A percentile compares a stretch with the other conserved stretches of the same genome.
phyloP scores from a whole-genome alignment of 2,113 vertebrate genomes.

The Panurus biarmicus region DNA sequence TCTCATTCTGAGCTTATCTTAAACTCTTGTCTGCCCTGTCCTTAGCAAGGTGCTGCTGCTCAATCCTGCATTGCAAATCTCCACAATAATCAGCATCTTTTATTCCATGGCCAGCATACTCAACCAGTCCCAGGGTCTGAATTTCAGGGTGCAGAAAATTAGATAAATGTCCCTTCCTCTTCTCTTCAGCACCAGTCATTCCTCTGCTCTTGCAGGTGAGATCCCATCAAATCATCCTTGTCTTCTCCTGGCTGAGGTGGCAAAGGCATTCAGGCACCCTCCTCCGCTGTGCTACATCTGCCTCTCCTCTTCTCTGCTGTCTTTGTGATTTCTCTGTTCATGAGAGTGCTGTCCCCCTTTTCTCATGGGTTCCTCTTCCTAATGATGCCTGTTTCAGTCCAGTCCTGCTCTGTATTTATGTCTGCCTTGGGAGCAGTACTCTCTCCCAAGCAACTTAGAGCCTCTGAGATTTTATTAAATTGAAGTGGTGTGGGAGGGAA shows the following conservation, averaged over 20 bases:
- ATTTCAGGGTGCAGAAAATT: not conserved
- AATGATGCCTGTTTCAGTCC: not conserved
- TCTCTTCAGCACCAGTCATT: accelerated
- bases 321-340: not conserved
- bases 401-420: not conserved
- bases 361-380: not conserved
- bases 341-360: not conserved
- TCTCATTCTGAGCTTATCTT: not conserved
- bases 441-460: not conserved
- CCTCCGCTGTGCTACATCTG: accelerated
- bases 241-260: not conserved
- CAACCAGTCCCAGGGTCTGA: not conserved
- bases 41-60: not conserved
- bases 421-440: not conserved
- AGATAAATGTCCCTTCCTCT: not conserved
- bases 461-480: not conserved
- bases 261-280: not conserved
- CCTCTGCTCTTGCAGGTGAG: not conserved
- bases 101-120: not conserved
- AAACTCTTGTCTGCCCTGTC: not conserved
- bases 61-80: not conserved
- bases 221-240: not conserved
- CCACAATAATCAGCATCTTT: not conserved
- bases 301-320: not conserved
- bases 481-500: not conserved